A percentile compares a stretch with the other conserved stretches of the same genome.
Evolutionary conservation across 1,140 invertebrate genomes (phyloP).

Genomic region (Ceratina japonica): DNA sequence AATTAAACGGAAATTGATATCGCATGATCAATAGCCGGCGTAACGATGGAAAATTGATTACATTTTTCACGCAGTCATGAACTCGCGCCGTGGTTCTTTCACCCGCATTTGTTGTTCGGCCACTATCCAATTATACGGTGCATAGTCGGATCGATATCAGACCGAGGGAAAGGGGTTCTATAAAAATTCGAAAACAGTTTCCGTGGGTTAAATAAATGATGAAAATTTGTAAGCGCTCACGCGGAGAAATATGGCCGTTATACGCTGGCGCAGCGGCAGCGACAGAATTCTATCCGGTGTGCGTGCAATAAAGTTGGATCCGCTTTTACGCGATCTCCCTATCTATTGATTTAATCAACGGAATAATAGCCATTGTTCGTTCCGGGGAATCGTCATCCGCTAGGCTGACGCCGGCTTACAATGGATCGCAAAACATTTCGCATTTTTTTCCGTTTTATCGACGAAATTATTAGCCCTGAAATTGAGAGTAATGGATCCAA

Average conservation of each 20-base stretch:
- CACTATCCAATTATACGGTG: slow-evolving; percentile 12
- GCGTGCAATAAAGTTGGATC: slow-evolving; percentile 19
- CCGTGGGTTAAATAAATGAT: slow-evolving; percentile 36
- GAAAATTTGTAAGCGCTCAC: slow-evolving; percentile 30
- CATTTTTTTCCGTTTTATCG: background rate
- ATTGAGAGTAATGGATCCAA: no score
- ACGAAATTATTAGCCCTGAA: no score
- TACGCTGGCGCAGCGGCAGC: background rate
- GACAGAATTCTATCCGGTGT: slow-evolving; percentile 15
- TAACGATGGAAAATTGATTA: no score
- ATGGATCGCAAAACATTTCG: background rate
- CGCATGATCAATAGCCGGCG: background rate
- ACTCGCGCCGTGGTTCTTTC: background rate
- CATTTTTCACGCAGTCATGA: no score
- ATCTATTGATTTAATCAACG: slow-evolving; percentile 29
- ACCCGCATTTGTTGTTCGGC: slow-evolving; percentile 9
- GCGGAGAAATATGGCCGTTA: slow-evolving; percentile 33
- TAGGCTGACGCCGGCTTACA: background rate
- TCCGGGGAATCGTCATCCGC: background rate
- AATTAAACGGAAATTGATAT: background rate
- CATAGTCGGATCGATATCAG: slow-evolving; percentile 17
- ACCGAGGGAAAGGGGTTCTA: background rate
- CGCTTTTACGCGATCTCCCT: slow-evolving; percentile 7
- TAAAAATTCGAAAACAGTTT: slow-evolving; percentile 30
- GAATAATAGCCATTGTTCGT: slow-evolving; percentile 4